Conservation (phyloP, 1,140 invertebrate species). For the Mya arenaria region DNA sequence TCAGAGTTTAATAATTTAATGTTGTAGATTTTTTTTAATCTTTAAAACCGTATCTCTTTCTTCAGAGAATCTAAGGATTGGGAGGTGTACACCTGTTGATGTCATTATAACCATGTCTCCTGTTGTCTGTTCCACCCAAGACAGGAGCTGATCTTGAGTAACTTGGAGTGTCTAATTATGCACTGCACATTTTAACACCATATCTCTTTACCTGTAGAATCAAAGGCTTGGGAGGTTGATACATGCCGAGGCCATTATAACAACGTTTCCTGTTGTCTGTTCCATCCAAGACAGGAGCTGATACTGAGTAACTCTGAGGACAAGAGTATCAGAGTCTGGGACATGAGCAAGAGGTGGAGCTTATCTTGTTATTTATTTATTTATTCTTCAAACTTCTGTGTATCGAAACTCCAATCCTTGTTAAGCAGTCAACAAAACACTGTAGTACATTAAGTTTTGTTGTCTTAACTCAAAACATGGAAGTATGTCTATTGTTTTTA, state of each 20-base stretch:
- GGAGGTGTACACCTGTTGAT: conserved; percentile 99
- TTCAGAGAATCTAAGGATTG: conserved; percentile 88
- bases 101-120: conserved; percentile 99
- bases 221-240: conserved; percentile 98
- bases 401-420: no score
- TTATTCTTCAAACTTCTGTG: no score
- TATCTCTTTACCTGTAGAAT: conserved; percentile 70
- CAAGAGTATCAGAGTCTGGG: conserved; percentile 99
- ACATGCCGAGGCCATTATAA: conserved; percentile 99
- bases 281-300: conserved; percentile 98
- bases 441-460: no score
- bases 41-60: no score
- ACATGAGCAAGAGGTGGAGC: conserved; percentile 92
- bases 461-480: no score
- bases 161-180: background rate
- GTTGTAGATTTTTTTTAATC: no score
- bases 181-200: background rate
- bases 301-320: conserved; percentile 99
- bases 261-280: conserved; percentile 98
- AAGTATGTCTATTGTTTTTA: no score
- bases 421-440: no score
- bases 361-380: background rate
- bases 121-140: conserved; percentile 98
- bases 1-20: no score
- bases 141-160: conserved; percentile 93